Base-by-base conservation (phyloP, 2,888 invertebrate species). In the Scelioninae gen. 2 region DNA sequence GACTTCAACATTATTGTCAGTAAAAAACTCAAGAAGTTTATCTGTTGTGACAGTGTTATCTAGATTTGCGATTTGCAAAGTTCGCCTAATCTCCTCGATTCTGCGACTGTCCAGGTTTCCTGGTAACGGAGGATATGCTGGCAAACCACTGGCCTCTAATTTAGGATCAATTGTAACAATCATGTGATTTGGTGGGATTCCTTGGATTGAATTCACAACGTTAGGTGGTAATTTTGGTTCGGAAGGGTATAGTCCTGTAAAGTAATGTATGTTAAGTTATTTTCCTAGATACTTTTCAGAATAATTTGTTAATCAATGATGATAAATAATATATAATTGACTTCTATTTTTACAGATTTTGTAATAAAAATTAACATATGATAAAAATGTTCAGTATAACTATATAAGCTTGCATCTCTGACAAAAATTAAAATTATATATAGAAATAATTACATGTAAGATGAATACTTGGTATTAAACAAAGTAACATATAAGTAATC, bases 41-140 rank as follows among this genome's bases (percentile, higher is more conserved):
- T 97, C 94, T 3, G 94, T 89, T 4, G 87, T 85, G 5, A 92
- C 91, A 72, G 91, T 88, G 18, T 91, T 86, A 72, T 93, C 92
- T 45, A 90, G 87, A 25, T 96, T 90, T 83, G 97, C 96, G 55
- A 94, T 90, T 1, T 97, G 91, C 61, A 97, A 89, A 0, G 99
- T 99, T 75, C 99, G 90, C 19, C 99, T 90, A 19, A 98, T 96
- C 87, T 99, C 98, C 86, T 99, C 98, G 71, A 97, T 94, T 86
- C 95, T 94, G 13, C 93, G 89, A 2, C 94, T 92, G 85, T 97
- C 97, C 80, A 94, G 92, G 67, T 93, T 92, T 0, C 95, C 94
- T 5, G 97, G 96, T 60, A 97, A 85, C 0, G 94, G 92, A 4
- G 99, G 99, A 87, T 99, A 99, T 2, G 92, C 90, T 0, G 97